Base-by-base conservation (phyloP, 2,797 vertebrate genomes). In the Todus mexicanus region DNA sequence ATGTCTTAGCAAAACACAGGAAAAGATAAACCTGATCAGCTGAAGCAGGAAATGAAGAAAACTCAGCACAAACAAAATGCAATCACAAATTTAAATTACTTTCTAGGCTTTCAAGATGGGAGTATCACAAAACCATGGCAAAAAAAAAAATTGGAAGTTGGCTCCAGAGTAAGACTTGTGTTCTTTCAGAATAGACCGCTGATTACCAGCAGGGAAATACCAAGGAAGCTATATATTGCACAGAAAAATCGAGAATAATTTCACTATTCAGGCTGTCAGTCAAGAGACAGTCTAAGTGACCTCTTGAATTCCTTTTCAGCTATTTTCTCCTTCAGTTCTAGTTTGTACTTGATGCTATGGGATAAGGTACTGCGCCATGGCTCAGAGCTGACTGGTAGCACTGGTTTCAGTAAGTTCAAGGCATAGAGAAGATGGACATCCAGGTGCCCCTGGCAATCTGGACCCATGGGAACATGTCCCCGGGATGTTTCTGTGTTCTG, bases 31-130 rank as follows among this genome's bases (percentile, higher is more conserved):
- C 33, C 31, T 68, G 11, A 56, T 66, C 79, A 86, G 40, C 23
- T 80, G 47, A 88, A 70, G 59, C 72, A 80, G 79, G 75, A 93
- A 84, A 82, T 40, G 2, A 87, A 87, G 68, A 93, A 89, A 95
- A 77, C 3, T 17, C 57, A 83, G 53, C 18, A 72, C 42, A 91
- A 92, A 79, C 57, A 83, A 85, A 93, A 87, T 37, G 60, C 22
- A 85, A 57, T 35, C 45, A 72, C 51, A 65, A 69, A 75, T 85
- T 74, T 78, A 72, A 94, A 91, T 85, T 91, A 80, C 51, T 29
- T 85, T 86, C 54, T 42, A 84, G 70, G 31, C 10, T 78, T 3
- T 78, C 42, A 42, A 64, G 37, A 89, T 72, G n/a, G 33, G 29
- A 87, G 26, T 50, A 63, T 40, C 65, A 68, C 45, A 89, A 85